Base-by-base conservation (phyloP, 2,888 invertebrate genomes). In the Anthophora plumipes region DNA sequence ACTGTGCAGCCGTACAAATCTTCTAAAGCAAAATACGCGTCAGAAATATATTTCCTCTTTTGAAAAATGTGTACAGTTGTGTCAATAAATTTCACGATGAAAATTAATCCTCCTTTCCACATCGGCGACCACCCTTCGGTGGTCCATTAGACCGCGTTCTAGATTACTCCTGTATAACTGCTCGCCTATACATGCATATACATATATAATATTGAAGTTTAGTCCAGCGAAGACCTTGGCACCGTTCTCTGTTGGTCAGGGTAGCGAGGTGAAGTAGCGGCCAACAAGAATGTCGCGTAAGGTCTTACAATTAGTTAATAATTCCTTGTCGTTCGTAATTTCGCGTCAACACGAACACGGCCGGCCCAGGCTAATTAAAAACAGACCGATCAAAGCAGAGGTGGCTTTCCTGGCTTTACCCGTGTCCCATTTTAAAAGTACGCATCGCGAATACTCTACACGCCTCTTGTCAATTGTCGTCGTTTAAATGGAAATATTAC, bases 221-320 rank as follows among this genome's bases (percentile, higher is more conserved):
- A 81, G 81, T 72, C 59, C 60, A 52, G 39, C 70, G 31, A n/a
- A 43, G 77, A 70, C 88, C 88, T 88, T 89, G 89, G 80, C 87
- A 84, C 68, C 72, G 63, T 89, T 76, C 74, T 52, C 50, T 25
- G 46, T 39, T 64, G 71, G 72, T 75, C 63, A 84, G 73, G 73
- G 66, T 68, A 59, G 59, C 72, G 69, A 77, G 78, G 82, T 72
- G 82, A 74, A 74, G 31, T 71, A 59, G 66, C 20, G 68, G 61
- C 14, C 41, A 37, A 17, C 67, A 70, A 64, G 73, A 73, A 70
- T 70, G 67, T 43, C 57, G 71, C 70, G 70, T 75, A 82, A 86
- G 78, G 64, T 69, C 70, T 80, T 50, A 61, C 79, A 67, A 79
- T 77, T 67, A 66, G 77, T 78, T 84, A 84, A 84, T 84, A 82